These are phyloP conservation scores for Hapalemur alaotrensis DNA, from an alignment of 2,797 vertebrate genomes.

Conservation along the genomic window DNA sequence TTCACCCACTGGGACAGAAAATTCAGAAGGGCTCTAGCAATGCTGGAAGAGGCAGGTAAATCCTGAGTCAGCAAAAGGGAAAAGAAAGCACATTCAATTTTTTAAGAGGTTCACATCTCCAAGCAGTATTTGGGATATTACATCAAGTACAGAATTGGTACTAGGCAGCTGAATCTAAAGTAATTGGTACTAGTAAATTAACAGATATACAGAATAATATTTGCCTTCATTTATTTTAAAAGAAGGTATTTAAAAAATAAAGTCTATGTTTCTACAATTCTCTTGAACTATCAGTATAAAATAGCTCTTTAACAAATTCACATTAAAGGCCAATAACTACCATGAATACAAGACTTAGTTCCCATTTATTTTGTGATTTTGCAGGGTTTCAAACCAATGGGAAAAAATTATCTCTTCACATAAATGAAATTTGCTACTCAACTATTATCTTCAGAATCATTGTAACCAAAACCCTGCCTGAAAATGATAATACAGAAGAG, in stretches of 20 bases:
- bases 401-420: constrained; percentile 44
- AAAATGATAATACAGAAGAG: constrained; percentile 6
- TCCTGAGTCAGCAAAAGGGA: constrained; percentile 18
- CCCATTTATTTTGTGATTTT: constrained; percentile 49
- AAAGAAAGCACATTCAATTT: constrained; percentile 8
- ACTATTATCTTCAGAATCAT: constrained; percentile 6
- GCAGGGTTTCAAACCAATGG: neutral
- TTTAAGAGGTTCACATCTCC: neutral
- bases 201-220: constrained; percentile 8
- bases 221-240: constrained; percentile 51
- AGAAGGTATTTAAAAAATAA: constrained; percentile 10
- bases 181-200: neutral
- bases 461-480: neutral
- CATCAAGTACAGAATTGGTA: neutral
- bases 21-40: constrained; percentile 9
- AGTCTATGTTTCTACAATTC: neutral
- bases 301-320: constrained; percentile 1
- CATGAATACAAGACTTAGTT: constrained; percentile 8
- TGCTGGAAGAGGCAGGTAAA: constrained; percentile 31
- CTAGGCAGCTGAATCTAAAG: neutral
- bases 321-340: constrained; percentile 8
- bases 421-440: neutral
- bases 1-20: constrained; percentile 23
- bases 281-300: constrained; percentile 18
- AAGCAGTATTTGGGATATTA: constrained; percentile 2